Base-by-base conservation (phyloP, 1,140 invertebrate genomes). In the Habropoda laboriosa region DNA sequence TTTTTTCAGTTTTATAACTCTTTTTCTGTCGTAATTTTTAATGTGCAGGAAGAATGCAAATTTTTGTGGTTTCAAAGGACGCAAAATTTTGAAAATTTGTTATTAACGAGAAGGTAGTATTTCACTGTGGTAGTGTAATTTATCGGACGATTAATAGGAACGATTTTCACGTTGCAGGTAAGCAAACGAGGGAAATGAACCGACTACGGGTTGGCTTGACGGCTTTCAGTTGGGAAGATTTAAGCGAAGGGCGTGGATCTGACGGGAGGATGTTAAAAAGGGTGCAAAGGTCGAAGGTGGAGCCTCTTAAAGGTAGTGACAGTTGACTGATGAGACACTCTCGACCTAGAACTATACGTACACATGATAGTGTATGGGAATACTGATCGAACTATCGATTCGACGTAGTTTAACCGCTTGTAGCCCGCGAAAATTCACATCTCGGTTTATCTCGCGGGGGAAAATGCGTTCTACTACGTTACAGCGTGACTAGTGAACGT, bases 241-340 rank as follows among this genome's bases (percentile, higher is more conserved):
- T 51, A 57, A 61, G 45, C 30, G 27, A 45, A 0, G 72, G 40
- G 64, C 71, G 51, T 85, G 81, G 45, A 55, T 70, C 63, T 75
- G 78, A 81, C 55, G 82, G 77, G 38, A 30, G 49, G 40, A 40
- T 42, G 77, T 53, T 68, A 57, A 82, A 83, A 77, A 84, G 81
- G 57, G 78, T 81, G 68, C 75, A 83, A 58, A 75, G 74, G 73
- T 86, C 57, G 77, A 82, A 74, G 75, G 76, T 78, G 70, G 63
- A 66, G 57, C 57, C 78, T 80, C 67, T 32, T 78, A 42, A 77
- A 78, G 86, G 53, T 82, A 85, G 77, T 85, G 87, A 89, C 87
- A 88, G 87, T 74, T 87, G 87, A 88, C 82, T 81, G 86, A 89
- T 86, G 87, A 87, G 85, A 83, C 68, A 77, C 82, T 71, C 80